phyloP scores from a whole-genome alignment of 2,797 vertebrate genomes.

The Neosalanx taihuensis region DNA sequence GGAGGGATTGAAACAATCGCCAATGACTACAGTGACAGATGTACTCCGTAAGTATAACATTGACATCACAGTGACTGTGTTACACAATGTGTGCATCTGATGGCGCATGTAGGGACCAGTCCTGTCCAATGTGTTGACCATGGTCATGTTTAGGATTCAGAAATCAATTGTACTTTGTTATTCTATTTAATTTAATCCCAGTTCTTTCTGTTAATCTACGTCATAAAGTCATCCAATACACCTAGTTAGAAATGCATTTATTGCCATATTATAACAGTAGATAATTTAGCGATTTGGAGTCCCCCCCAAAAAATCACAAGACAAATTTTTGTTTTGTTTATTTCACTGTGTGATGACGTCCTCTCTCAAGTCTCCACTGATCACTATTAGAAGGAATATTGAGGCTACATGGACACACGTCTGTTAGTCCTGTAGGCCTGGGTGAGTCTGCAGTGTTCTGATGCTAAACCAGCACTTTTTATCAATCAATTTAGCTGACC shows the following conservation, averaged over 20 bases:
- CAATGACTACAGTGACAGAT: constrained; percentile 97
- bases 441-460: neutral
- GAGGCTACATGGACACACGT: neutral
- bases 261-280: too few relatives aligned
- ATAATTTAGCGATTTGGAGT: neutral
- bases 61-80: constrained; percentile 45
- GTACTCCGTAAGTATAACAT: constrained; percentile 88
- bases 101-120: neutral
- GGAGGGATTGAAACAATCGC: constrained; percentile 94
- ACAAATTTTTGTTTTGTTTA: too few relatives aligned
- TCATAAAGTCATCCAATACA: neutral
- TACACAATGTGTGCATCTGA: constrained; percentile 60
- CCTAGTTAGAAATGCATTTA: neutral
- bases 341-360: neutral
- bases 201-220: neutral
- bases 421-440: neutral
- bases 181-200: neutral
- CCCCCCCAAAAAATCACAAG: too few relatives aligned
- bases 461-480: neutral
- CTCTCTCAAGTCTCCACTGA: too few relatives aligned
- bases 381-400: neutral
- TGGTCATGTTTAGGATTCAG: neutral
- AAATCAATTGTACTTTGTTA: neutral
- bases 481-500: neutral
- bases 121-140: neutral